Evolutionary conservation across 2,113 vertebrate genomes (phyloP).

Genomic region (Ptilonorhynchus violaceus): DNA sequence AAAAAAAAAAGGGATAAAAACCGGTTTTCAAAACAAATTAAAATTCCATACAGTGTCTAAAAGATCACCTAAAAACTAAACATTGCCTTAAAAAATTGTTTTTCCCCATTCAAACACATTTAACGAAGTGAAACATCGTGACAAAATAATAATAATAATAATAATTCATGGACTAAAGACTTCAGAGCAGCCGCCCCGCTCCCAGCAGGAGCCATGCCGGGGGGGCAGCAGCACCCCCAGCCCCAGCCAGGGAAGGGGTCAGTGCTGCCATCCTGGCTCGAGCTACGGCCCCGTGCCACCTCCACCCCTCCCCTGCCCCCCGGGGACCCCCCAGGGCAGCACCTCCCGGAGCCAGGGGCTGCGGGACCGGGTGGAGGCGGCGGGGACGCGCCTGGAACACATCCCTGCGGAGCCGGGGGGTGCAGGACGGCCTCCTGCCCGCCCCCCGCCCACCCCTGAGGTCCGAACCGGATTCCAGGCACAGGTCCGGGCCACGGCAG

Average conservation of each 20-base stretch:
- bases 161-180: slow-evolving; percentile 40
- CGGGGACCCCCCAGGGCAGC: neutral
- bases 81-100: slow-evolving; percentile 17
- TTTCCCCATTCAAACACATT: slow-evolving; percentile 41
- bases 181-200: neutral
- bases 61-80: slow-evolving; percentile 62
- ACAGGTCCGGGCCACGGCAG: neutral
- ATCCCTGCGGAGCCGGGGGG: neutral
- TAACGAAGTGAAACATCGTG: slow-evolving; percentile 42
- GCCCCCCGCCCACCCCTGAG: neutral
- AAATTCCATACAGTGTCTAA: slow-evolving; percentile 54
- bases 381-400: neutral
- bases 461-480: slow-evolving; percentile 8
- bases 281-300: neutral
- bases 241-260: neutral
- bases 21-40: slow-evolving; percentile 16
- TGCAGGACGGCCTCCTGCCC: neutral
- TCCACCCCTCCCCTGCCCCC: neutral
- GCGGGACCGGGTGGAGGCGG: rapidly evolving
- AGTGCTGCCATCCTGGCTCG: neutral
- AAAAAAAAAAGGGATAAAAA: slow-evolving; percentile 27
- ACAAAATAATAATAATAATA: slow-evolving; percentile 28
- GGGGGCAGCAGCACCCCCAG: neutral
- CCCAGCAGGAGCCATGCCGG: neutral
- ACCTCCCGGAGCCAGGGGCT: neutral